Percentiles rank a stretch among this genome's conserved stretches.
Evolutionary conservation across 2,113 vertebrate species (phyloP).

Genomic region (Cichladusa arquata): DNA sequence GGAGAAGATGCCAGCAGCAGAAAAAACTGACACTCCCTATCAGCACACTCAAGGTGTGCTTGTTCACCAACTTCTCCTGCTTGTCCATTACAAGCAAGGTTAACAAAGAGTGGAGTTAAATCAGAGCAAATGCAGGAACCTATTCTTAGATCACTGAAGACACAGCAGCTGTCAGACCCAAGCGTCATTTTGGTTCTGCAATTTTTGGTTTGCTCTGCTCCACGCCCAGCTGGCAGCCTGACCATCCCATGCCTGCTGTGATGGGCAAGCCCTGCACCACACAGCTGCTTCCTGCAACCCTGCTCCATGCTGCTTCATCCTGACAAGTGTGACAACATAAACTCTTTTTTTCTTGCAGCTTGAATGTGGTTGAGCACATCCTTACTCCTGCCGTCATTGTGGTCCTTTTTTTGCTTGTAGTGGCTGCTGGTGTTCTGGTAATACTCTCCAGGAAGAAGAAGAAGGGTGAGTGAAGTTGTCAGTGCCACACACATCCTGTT

Average conservation of each 20-base stretch:
- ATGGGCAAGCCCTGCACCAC: background rate
- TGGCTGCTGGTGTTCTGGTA: background rate
- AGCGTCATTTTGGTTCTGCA: background rate
- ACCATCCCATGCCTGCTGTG: background rate
- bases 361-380: background rate
- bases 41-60: background rate
- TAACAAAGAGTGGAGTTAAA: background rate
- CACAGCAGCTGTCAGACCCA: accelerated
- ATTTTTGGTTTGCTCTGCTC: background rate
- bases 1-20: background rate
- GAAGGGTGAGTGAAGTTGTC: background rate
- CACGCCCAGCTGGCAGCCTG: background rate
- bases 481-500: background rate
- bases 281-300: accelerated
- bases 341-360: background rate
- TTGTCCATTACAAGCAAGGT: background rate
- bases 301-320: background rate
- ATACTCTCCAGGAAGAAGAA: background rate
- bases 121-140: background rate
- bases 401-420: conserved; percentile 1
- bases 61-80: accelerated
- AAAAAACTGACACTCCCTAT: background rate
- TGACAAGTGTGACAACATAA: background rate
- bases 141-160: background rate
- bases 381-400: background rate